Evolutionary conservation across 2,113 vertebrate genomes (phyloP).

Genomic region (Okapia johnstoni): DNA sequence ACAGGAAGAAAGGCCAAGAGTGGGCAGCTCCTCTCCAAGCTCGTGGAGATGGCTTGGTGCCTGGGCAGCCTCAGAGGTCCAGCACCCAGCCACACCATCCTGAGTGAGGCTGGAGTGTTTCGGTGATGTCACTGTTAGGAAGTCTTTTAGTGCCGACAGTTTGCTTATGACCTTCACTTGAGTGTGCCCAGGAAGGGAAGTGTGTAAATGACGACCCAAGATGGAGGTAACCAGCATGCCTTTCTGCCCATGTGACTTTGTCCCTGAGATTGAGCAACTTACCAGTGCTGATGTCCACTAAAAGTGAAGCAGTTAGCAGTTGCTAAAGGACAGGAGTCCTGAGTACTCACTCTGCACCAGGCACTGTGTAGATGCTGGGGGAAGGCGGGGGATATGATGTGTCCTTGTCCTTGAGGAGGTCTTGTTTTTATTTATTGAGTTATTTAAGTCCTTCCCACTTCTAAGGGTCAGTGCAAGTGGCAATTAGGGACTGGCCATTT

Average conservation of each 20-base stretch:
- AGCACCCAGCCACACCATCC: background rate
- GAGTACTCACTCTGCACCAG: background rate
- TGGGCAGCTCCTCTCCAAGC: background rate
- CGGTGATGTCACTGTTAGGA: no score
- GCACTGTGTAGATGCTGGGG: background rate
- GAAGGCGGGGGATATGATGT: background rate
- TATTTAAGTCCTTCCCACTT: conserved; percentile 14
- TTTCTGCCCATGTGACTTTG: background rate
- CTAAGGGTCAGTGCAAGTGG: background rate
- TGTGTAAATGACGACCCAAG: background rate
- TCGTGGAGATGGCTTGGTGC: background rate
- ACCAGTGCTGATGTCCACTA: background rate
- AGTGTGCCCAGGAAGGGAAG: background rate
- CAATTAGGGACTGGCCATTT: background rate
- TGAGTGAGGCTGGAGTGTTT: background rate
- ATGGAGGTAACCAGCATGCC: background rate
- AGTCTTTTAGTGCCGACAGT: background rate
- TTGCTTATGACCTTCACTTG: background rate
- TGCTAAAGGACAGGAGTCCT: background rate
- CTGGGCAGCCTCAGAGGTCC: background rate
- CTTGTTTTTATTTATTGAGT: conserved; percentile 11
- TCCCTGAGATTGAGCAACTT: background rate
- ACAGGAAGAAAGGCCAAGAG: background rate
- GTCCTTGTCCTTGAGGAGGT: background rate
- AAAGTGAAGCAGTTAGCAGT: background rate